These are phyloP conservation scores for Volucella inanis DNA, from an alignment of 2,888 invertebrate genomes.

Conservation along the genomic window DNA sequence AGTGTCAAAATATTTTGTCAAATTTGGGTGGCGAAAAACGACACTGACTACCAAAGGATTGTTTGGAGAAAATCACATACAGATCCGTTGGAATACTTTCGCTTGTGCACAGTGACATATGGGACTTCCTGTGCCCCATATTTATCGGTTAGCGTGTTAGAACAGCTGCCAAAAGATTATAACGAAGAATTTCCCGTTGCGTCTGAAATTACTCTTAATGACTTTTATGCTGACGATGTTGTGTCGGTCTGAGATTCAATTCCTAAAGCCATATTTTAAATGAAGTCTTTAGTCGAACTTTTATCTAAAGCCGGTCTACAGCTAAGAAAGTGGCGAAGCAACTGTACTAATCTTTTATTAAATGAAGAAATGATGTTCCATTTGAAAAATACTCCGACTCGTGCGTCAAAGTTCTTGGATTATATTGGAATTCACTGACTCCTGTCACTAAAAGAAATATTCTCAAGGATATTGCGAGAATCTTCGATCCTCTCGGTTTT, in stretches of 20 bases:
- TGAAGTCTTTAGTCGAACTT: neutral
- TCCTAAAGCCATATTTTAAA: neutral
- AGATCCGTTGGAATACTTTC: neutral
- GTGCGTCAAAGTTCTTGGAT: too few species aligned
- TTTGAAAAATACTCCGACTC: neutral
- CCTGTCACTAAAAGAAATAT: too few species aligned
- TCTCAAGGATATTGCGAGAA: too few species aligned
- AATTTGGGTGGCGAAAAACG: too few species aligned
- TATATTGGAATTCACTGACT: too few species aligned
- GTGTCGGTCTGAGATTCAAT: neutral
- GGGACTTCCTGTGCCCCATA: too few species aligned
- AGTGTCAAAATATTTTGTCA: too few species aligned
- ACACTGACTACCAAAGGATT: too few species aligned
- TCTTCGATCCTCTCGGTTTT: too few species aligned
- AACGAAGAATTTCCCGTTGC: too few species aligned
- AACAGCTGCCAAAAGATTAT: constrained; percentile 62
- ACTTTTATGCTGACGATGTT: neutral
- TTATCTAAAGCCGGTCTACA: neutral
- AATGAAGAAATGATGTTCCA: neutral
- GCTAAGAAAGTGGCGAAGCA: neutral
- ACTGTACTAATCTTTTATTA: neutral
- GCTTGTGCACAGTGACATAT: neutral
- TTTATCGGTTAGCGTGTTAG: too few species aligned
- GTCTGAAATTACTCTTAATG: too few species aligned
- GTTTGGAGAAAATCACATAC: neutral